Base-by-base conservation (phyloP, 2,888 invertebrate genomes). In the Lasius platythorax region DNA sequence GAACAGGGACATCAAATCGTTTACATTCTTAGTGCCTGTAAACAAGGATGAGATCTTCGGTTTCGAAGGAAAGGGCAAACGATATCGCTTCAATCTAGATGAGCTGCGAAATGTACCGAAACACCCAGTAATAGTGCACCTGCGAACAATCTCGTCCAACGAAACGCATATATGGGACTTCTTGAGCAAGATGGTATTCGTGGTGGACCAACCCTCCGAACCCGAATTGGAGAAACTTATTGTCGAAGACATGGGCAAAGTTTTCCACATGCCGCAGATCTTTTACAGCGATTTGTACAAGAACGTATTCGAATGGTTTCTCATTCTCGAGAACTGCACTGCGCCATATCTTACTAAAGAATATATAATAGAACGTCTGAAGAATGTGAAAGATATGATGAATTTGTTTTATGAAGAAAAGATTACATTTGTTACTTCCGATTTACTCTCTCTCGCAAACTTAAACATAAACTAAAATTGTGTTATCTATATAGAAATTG, bases 281-380 rank as follows among this genome's bases (percentile, higher is more conserved):
- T 72, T 72, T 5, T 81, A 63, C 18, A 46, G 61, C 8, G 33
- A 50, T 18, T 18, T 81, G 11, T 37, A 28, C 11, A 70, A 63
- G 5, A 72, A 37, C 18, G n/a, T 81, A 12, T 23, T 50, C 18
- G 28, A 61, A 0, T 81, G 79, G 79, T 81, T 72, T 18, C 72
- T 81, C 18, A 11, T 61, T 68, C 58, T 58, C 15, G 6, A 68
- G 3, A 4, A 4, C 9, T 43, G 43, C 23, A 58, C 0, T 30
- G 78, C 79, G 28, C 79, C 79, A 12, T 81, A 70, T 81, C 43
- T 78, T 15, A 78, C 67, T 3, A 15, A 78, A 6, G 3, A 58
- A 1, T 1, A 3, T 0, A 5, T 68, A 23, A 33, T 1, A 2
- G 4, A 68, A 3, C 0, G 43, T 8, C 6, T 78, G 15, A 15